phyloP scores from a whole-genome alignment of 2,888 invertebrate species.

The Brachypalpus laphriformis region DNA sequence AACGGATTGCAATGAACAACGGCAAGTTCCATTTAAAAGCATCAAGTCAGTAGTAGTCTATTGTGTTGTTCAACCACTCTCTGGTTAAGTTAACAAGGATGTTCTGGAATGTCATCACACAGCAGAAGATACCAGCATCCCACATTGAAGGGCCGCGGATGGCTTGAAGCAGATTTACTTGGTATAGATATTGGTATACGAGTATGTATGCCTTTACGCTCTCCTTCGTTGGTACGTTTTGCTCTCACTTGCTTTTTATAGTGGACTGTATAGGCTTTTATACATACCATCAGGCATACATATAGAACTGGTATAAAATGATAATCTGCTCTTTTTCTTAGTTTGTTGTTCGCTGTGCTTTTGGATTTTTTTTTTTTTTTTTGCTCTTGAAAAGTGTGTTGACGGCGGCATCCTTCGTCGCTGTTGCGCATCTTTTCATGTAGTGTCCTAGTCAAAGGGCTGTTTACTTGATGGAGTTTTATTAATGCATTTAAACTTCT shows the following conservation, averaged over 20 bases:
- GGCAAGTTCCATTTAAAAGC: conserved; percentile 39
- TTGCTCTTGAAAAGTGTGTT: conserved; percentile 31
- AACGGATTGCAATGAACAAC: conserved; percentile 33
- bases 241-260: conserved; percentile 41
- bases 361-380: conserved; percentile 11
- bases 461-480: background rate
- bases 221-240: conserved; percentile 39
- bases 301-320: conserved; percentile 59
- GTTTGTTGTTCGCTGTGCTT: conserved; percentile 37
- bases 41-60: conserved; percentile 40
- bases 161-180: conserved; percentile 64
- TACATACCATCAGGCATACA: background rate
- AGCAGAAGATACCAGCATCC: conserved; percentile 60
- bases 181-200: conserved; percentile 36
- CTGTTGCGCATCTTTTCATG: conserved; percentile 62
- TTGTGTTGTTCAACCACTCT: conserved; percentile 64
- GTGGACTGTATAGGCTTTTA: conserved; percentile 27
- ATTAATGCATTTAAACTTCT: background rate
- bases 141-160: conserved; percentile 61
- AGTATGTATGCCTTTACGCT: conserved; percentile 30
- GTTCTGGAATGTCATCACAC: conserved; percentile 71
- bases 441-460: conserved; percentile 43
- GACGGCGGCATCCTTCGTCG: conserved; percentile 28
- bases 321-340: conserved; percentile 2
- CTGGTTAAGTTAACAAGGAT: conserved; percentile 73